A percentile compares a stretch with the other conserved stretches of the same genome.
phyloP scores from a whole-genome alignment of 2,888 invertebrate genomes.

The Peribatodes rhomboidaria region DNA sequence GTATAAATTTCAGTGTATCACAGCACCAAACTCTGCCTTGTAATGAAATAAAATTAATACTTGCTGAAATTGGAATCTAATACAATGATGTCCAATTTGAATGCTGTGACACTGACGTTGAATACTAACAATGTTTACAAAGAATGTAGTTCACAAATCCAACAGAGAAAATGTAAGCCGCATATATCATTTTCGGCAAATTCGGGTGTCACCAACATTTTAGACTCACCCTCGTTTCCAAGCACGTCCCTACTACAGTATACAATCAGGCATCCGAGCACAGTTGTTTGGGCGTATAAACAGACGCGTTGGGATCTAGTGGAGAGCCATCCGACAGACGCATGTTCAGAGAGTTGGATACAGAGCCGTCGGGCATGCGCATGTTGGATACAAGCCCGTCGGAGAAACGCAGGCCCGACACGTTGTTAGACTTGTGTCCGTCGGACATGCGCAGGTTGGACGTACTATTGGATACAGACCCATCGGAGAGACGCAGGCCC shows the following conservation, averaged over 20 bases:
- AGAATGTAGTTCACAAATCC: conserved; percentile 12
- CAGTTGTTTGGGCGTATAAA: conserved; percentile 93
- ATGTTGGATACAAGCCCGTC: not conserved
- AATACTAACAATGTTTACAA: not conserved
- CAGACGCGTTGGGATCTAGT: conserved; percentile 96
- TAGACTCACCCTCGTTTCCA: not conserved
- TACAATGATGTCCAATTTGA: too few relatives aligned
- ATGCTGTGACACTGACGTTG: not conserved
- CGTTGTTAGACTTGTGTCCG: not conserved
- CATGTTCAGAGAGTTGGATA: not conserved
- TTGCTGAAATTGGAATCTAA: too few relatives aligned
- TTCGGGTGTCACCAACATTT: too few relatives aligned
- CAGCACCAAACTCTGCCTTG: too few relatives aligned
- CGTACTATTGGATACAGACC: conserved; percentile 37
- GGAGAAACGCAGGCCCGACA: conserved; percentile 53
- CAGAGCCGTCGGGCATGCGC: conserved; percentile 61
- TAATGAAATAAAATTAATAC: too few relatives aligned
- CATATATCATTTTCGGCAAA: not conserved
- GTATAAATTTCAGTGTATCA: too few relatives aligned
- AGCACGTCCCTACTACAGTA: not conserved
- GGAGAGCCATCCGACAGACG: conserved; percentile 66
- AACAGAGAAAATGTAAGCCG: not conserved
- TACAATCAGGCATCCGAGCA: conserved; percentile 72
- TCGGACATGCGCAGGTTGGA: conserved; percentile 55
- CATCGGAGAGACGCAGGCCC: conserved; percentile 53